Evolutionary conservation across 2,888 invertebrate genomes (phyloP).

Genomic region (Luperina nickerlii): DNA sequence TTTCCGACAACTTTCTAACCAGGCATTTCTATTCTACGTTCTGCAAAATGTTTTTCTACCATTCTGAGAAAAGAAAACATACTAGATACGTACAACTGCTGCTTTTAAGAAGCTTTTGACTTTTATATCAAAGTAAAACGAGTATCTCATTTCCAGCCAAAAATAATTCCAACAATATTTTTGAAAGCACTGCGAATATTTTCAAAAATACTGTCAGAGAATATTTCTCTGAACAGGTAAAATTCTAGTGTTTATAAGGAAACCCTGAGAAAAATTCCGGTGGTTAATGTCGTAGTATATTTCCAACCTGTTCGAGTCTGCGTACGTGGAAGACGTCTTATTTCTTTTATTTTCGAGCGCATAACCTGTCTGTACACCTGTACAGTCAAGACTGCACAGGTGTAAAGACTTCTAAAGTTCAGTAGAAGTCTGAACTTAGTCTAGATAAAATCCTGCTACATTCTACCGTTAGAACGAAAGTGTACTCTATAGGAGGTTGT

Average conservation of each 20-base stretch:
- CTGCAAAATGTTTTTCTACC: neutral
- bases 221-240: slow-evolving; percentile 10
- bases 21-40: neutral
- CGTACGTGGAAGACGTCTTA: neutral
- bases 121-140: neutral
- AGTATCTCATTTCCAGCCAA: neutral
- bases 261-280: neutral
- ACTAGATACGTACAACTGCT: no score
- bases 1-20: neutral
- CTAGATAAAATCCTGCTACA: neutral
- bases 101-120: neutral
- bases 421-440: neutral
- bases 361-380: neutral
- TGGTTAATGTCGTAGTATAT: slow-evolving; percentile 3
- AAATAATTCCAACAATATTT: neutral
- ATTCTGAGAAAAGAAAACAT: neutral
- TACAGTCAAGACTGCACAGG: neutral
- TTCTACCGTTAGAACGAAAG: neutral
- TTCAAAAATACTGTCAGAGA: neutral
- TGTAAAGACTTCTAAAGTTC: slow-evolving; percentile 5
- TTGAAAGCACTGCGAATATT: neutral
- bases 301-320: slow-evolving; percentile 29
- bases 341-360: slow-evolving; percentile 29
- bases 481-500: neutral
- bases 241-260: neutral